Conservation (phyloP, 1,140 invertebrate genomes). For the Saccostrea cuccullata region DNA sequence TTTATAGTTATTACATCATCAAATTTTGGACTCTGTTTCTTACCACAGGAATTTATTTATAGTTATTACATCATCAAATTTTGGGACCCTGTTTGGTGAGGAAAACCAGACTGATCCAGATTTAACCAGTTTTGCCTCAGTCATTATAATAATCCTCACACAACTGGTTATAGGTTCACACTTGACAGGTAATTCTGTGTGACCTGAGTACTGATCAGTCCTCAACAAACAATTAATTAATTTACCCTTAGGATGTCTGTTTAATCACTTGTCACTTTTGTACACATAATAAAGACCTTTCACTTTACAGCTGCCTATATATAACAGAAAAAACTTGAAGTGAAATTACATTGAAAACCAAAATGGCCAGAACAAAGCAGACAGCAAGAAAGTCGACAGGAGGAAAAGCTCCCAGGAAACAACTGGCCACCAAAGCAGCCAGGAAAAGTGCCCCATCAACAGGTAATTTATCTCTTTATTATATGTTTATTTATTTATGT, state of each 20-base stretch:
- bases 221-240: background rate
- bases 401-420: slow-evolving; percentile 80
- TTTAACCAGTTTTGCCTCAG: no score
- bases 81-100: no score
- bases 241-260: background rate
- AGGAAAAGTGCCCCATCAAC: slow-evolving; percentile 81
- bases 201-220: background rate
- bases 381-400: slow-evolving; percentile 85
- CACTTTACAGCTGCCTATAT: background rate
- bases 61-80: no score
- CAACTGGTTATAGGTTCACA: background rate
- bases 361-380: slow-evolving; percentile 92
- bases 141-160: background rate
- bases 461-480: background rate
- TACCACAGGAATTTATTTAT: no score
- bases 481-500: background rate
- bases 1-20: no score
- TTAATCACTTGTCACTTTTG: background rate
- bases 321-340: background rate
- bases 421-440: slow-evolving; percentile 83
- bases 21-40: no score
- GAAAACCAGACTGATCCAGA: background rate
- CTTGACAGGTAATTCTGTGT: background rate
- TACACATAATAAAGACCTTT: background rate
- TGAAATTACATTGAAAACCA: background rate